Conservation (phyloP, 2,113 vertebrate genomes). For the Triplophysa rosa region DNA sequence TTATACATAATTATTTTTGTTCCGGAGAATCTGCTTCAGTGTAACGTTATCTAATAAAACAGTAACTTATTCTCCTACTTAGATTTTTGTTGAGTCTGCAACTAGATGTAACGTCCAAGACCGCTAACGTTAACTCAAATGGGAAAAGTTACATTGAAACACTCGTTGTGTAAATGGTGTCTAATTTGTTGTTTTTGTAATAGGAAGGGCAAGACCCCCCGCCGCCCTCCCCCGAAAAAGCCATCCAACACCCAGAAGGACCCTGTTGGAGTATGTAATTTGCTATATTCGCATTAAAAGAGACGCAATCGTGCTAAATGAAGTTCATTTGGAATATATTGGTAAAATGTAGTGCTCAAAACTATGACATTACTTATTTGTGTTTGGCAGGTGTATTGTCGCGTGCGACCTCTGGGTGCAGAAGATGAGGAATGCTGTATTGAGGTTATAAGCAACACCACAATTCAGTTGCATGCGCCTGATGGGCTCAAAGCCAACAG, state of each 20-base stretch:
- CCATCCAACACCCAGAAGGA: constrained; percentile 75
- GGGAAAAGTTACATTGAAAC: not conserved
- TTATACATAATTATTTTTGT: no score
- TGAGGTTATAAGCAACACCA: constrained; percentile 85
- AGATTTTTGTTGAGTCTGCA: no score
- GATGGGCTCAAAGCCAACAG: constrained; percentile 84
- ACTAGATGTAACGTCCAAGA: no score
- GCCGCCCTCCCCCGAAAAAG: constrained; percentile 71
- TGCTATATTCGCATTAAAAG: no score
- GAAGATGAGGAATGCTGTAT: constrained; percentile 85
- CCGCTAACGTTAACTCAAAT: not conserved
- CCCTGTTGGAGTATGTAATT: constrained; percentile 79
- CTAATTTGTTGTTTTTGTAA: not conserved
- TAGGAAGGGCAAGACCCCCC: constrained; percentile 74
- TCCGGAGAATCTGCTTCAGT: no score
- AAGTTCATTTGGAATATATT: not conserved
- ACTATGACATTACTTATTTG: not conserved
- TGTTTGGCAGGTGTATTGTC: constrained; percentile 84
- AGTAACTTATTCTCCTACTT: no score
- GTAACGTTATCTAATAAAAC: no score
- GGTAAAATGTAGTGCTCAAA: not conserved
- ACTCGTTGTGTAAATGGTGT: not conserved
- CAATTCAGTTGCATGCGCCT: constrained; percentile 88
- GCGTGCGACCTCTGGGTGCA: constrained; percentile 81
- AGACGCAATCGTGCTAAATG: not conserved